Conservation (phyloP, 2,113 vertebrate species). For the Pyrgilauda ruficollis region DNA sequence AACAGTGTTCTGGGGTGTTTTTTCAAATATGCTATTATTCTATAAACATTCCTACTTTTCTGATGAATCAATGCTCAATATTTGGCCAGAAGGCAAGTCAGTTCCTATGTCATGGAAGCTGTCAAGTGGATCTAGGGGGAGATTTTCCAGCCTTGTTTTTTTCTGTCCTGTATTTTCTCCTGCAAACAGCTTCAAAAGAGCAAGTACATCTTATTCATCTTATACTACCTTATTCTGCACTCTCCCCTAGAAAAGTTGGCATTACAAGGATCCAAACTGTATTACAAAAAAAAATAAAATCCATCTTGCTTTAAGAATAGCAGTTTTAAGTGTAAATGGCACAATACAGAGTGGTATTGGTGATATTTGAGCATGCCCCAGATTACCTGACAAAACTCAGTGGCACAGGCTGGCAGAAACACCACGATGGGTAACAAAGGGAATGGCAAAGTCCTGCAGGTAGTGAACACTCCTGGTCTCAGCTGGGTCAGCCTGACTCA, state of each 20-base stretch:
- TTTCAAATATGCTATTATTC: background rate
- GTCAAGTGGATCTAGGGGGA: background rate
- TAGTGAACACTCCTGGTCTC: background rate
- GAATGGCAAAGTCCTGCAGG: background rate
- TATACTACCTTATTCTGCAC: background rate
- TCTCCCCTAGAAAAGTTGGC: background rate
- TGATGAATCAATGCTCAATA: background rate
- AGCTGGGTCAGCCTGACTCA: background rate
- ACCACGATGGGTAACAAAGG: fast-evolving
- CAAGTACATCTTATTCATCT: background rate
- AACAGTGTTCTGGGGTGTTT: background rate
- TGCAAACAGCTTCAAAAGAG: background rate
- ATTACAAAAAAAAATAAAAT: background rate
- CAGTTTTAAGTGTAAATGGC: background rate
- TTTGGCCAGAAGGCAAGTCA: background rate
- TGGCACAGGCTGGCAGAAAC: background rate
- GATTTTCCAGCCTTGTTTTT: background rate
- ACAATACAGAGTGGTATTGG: fast-evolving
- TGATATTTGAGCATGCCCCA: background rate
- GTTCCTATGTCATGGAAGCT: background rate
- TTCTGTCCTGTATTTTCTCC: background rate
- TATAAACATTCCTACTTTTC: background rate
- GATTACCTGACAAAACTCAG: background rate
- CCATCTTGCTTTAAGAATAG: background rate
- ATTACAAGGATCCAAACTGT: background rate